Base-by-base conservation (phyloP, 1,140 invertebrate species). In the Heliconius hewitsoni region DNA sequence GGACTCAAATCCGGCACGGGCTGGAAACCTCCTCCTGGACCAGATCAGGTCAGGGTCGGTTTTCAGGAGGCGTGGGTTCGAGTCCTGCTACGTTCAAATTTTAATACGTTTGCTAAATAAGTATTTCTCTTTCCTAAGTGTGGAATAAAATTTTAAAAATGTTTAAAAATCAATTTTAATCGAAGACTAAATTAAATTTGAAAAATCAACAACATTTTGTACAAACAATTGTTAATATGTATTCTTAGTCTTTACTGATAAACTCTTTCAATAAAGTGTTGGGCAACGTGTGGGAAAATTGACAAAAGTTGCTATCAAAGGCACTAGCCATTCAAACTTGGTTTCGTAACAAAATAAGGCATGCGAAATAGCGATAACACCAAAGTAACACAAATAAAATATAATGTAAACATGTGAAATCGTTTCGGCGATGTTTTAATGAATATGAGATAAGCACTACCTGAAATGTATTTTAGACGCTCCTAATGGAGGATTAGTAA, bases 391-490 rank as follows among this genome's bases (percentile, higher is more conserved):
- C 80, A 18, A 66, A 84, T 80, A 77, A 79, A 60, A 78, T 55
- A n/a, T 71, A 74, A 77, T 71, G 72, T 74, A 81, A 82, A 82
- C 77, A 83, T 79, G 72, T 70, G 60, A 79, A 81, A 84, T 81
- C 82, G 80, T 86, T 86, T 83, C 79, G 78, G 57, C 72, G 81
- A 84, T 83, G 81, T 81, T 83, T 79, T 86, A 84, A 86, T 81
- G 80, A 76, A 81, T 76, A 73, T 75, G 71, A 80, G 85, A 81
- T 83, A 83, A 86, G 55, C 72, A 74, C 50, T 79, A 82, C 76
- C 77, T 82, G 74, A 71, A 77, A 74, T 50, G n/a, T 46, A 30
- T 46, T 76, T 70, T 71, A 70, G 16, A 16, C 18, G 13, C n/a
- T 42, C 11, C 57, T 76, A 70, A 75, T 75, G 74, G 42, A 55